phyloP scores from a whole-genome alignment of 2,888 invertebrate species.

The Aporophyla nigra region DNA sequence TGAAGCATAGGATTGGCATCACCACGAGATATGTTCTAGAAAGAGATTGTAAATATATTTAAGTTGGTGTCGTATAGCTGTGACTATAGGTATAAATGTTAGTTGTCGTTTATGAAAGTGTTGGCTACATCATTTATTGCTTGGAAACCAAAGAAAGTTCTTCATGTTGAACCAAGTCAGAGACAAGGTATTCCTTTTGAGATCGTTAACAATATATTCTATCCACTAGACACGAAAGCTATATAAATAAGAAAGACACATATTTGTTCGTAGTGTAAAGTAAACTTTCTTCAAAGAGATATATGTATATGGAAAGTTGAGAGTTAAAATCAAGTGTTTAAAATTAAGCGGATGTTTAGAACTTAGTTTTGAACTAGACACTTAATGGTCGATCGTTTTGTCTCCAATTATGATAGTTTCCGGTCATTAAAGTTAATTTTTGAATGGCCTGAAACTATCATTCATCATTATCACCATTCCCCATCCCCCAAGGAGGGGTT shows the following conservation, averaged over 20 bases:
- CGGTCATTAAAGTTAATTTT: too few species aligned
- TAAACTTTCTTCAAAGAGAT: background rate
- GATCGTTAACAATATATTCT: background rate
- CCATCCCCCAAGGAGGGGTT: too few species aligned
- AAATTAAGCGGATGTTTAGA: background rate
- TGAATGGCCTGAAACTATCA: too few species aligned
- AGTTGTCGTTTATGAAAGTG: background rate
- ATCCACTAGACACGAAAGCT: background rate
- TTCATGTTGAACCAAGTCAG: background rate
- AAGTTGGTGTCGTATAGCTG: background rate
- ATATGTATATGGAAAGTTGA: background rate
- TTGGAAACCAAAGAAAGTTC: background rate
- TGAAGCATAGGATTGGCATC: conserved; percentile 95
- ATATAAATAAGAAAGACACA: background rate
- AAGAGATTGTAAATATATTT: conserved; percentile 56
- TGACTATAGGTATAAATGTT: background rate
- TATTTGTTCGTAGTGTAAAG: background rate
- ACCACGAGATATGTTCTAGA: conserved; percentile 94
- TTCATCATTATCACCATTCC: too few species aligned
- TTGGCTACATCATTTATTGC: background rate
- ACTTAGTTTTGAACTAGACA: background rate
- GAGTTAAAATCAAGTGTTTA: background rate
- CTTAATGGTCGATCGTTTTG: background rate
- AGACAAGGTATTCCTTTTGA: background rate
- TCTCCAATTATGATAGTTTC: background rate